Conservation (phyloP, 2,113 vertebrate genomes). For the Malurus alboscapulatus region DNA sequence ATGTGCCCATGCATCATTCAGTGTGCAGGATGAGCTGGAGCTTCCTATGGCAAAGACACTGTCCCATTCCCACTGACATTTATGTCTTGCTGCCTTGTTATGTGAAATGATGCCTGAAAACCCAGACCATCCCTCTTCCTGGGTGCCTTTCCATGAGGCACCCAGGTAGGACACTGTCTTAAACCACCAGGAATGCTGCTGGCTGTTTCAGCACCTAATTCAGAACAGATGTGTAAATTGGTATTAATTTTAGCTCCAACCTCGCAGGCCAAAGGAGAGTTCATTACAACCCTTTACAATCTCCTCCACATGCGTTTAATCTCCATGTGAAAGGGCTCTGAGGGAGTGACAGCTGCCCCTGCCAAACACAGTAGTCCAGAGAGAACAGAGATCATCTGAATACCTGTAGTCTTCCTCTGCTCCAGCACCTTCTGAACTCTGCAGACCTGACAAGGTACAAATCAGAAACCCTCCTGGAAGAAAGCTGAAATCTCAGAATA, state of each 20-base stretch:
- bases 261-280: neutral
- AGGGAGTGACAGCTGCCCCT: neutral
- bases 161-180: neutral
- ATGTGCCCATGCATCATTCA: neutral
- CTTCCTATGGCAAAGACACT: neutral
- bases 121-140: neutral
- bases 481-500: neutral
- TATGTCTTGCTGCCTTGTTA: neutral
- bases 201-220: neutral
- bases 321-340: neutral
- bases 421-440: neutral
- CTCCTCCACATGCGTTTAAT: neutral
- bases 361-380: neutral
- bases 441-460: neutral
- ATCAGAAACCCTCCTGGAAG: neutral
- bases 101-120: neutral
- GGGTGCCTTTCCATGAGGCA: neutral
- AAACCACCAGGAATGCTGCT: neutral
- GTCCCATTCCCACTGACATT: neutral
- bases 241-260: neutral
- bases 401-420: neutral
- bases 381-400: neutral
- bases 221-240: neutral
- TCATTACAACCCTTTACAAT: neutral
- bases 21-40: neutral